Conservation (phyloP, 64 coral and sea anemone species). For the Actinia tenebrosa region DNA sequence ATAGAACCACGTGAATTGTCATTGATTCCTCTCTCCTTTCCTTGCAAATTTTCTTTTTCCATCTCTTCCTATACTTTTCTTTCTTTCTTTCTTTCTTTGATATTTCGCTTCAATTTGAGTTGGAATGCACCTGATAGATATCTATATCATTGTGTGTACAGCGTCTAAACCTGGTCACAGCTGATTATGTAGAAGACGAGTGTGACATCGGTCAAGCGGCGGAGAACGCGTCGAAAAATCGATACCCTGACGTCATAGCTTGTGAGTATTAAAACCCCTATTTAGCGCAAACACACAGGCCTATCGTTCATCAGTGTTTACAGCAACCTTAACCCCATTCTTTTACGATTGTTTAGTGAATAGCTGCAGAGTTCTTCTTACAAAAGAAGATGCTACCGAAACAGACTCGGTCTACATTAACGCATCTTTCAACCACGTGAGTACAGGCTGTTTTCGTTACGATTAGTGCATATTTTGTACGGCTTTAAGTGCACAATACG, state of each 20-base stretch:
- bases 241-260: neutral
- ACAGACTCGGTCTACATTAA: slow-evolving; percentile 26
- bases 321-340: neutral
- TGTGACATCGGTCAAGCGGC: neutral
- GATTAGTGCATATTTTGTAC: neutral
- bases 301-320: too few relatives aligned
- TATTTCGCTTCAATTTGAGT: neutral
- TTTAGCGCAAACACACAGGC: too few relatives aligned
- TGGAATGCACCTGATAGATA: neutral
- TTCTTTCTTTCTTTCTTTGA: neutral
- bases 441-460: neutral
- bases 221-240: neutral
- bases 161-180: neutral
- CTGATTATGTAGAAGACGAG: slow-evolving; percentile 18
- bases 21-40: neutral
- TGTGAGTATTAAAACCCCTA: neutral
- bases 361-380: neutral
- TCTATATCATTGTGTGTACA: neutral
- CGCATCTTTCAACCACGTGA: slow-evolving; percentile 43
- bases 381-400: neutral
- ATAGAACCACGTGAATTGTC: too few relatives aligned
- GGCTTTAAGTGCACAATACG: neutral
- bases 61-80: neutral
- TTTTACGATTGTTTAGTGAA: neutral
- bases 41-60: too few relatives aligned